phyloP scores from a whole-genome alignment of 1,140 invertebrate genomes.

The Drosophila sucinea region DNA sequence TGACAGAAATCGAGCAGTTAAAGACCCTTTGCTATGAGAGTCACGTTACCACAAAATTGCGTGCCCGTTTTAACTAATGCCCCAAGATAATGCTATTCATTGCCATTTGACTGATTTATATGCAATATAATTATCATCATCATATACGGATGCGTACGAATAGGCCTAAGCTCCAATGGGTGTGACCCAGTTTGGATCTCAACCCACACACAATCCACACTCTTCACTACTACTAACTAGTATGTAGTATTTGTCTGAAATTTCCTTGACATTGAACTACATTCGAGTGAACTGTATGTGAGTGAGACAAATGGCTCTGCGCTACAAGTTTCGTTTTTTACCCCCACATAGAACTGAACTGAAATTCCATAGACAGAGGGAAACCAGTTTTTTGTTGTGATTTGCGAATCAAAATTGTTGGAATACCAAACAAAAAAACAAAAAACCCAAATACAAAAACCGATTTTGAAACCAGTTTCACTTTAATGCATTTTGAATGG shows the following conservation, averaged over 20 bases:
- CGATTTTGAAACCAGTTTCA: conserved; percentile 6
- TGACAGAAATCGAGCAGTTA: conserved; percentile 65
- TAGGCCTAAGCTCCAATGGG: conserved; percentile 35
- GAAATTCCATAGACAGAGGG: conserved; percentile 49
- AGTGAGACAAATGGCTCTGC: conserved; percentile 6
- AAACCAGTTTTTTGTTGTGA: conserved; percentile 45
- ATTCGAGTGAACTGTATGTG: conserved; percentile 34
- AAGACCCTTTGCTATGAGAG: conserved; percentile 31
- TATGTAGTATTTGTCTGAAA: conserved; percentile 19
- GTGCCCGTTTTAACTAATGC: conserved; percentile 61
- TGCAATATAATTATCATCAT: conserved; percentile 29
- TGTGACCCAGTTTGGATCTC: conserved; percentile 22
- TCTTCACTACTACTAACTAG: neutral
- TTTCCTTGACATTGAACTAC: conserved; percentile 75
- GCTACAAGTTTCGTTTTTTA: conserved; percentile 34
- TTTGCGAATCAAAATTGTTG: conserved; percentile 4
- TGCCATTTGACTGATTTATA: conserved; percentile 38
- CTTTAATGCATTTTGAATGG: neutral
- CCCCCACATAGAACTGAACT: conserved; percentile 46
- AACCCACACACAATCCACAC: conserved; percentile 28
- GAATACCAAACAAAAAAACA: neutral
- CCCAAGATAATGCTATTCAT: conserved; percentile 52
- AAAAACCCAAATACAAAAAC: neutral
- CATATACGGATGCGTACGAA: conserved; percentile 37
- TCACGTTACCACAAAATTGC: conserved; percentile 58